A percentile compares a stretch with the other conserved stretches of the same genome.
These are phyloP conservation scores for Scaptomyza hsui DNA, from an alignment of 1,140 invertebrate genomes.

Conservation along the genomic window DNA sequence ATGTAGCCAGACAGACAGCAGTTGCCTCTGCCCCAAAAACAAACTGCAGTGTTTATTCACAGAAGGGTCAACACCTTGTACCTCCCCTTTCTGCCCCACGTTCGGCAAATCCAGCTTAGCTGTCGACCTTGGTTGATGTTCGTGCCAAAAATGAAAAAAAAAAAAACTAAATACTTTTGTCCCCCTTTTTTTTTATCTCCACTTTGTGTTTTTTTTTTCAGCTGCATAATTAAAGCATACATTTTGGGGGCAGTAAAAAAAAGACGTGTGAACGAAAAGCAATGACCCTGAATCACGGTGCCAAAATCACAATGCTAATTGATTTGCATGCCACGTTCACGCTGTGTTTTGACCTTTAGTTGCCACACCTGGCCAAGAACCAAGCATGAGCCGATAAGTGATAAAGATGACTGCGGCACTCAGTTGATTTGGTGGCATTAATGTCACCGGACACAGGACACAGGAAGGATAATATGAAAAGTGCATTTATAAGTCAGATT, in stretches of 20 bases:
- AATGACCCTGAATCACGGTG: conserved; percentile 10
- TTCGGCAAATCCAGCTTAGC: neutral
- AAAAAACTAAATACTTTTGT: neutral
- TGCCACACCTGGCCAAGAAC: too few relatives aligned
- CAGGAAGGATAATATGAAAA: neutral
- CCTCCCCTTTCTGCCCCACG: neutral
- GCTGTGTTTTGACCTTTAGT: too few relatives aligned
- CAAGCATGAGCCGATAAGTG: too few relatives aligned
- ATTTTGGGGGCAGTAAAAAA: conserved; percentile 8
- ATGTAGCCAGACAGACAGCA: conserved; percentile 31
- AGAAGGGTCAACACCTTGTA: conserved; percentile 2
- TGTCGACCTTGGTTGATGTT: neutral
- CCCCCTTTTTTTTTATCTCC: neutral
- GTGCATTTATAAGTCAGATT: neutral
- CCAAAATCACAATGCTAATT: conserved; percentile 19
- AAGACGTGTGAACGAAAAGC: conserved; percentile 4
- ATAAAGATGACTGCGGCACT: too few relatives aligned
- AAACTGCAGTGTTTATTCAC: too few relatives aligned
- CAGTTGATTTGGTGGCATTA: too few relatives aligned
- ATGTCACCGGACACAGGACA: too few relatives aligned
- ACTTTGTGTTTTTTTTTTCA: conserved; percentile 13
- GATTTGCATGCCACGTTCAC: conserved; percentile 5
- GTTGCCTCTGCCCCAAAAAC: conserved; percentile 17
- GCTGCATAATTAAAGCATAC: conserved; percentile 41
- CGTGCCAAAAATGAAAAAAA: too few relatives aligned